These are phyloP conservation scores for Rhaphigaster nebulosa DNA, from an alignment of 2,888 invertebrate genomes.

Conservation along the genomic window DNA sequence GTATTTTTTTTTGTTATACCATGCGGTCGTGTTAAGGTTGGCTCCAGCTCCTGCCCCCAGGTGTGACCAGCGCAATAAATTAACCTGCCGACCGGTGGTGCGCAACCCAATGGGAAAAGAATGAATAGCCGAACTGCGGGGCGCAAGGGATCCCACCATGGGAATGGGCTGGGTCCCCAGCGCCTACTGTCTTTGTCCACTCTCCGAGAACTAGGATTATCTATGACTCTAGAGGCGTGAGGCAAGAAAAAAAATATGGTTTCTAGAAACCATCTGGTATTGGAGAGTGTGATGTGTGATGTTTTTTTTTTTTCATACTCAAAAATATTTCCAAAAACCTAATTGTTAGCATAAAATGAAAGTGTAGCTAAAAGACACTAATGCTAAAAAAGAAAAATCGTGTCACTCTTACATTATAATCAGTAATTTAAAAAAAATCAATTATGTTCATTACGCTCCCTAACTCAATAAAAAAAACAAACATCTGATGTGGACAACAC, in stretches of 20 bases:
- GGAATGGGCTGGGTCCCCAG: slow-evolving; percentile 6
- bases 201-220: slow-evolving; percentile 41
- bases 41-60: slow-evolving; percentile 36
- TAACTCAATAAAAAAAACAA: too few relatives aligned
- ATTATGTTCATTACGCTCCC: too few relatives aligned
- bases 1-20: slow-evolving; percentile 16
- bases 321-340: neutral
- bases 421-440: too few relatives aligned
- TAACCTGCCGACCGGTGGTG: slow-evolving; percentile 41
- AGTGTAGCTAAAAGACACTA: neutral
- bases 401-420: too few relatives aligned
- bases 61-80: slow-evolving; percentile 58
- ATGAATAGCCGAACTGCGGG: slow-evolving; percentile 35
- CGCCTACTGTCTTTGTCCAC: slow-evolving; percentile 27
- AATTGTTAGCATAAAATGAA: neutral
- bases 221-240: slow-evolving; percentile 46
- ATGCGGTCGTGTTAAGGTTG: slow-evolving; percentile 48
- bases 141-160: slow-evolving; percentile 13
- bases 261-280: neutral
- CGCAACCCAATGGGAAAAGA: slow-evolving; percentile 27
- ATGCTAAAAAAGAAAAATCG: too few relatives aligned
- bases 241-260: neutral
- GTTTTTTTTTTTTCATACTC: neutral
- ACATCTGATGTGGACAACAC: too few relatives aligned
- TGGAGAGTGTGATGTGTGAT: neutral